Conservation (phyloP, 2,888 invertebrate species). For the Agrotis clavis region DNA sequence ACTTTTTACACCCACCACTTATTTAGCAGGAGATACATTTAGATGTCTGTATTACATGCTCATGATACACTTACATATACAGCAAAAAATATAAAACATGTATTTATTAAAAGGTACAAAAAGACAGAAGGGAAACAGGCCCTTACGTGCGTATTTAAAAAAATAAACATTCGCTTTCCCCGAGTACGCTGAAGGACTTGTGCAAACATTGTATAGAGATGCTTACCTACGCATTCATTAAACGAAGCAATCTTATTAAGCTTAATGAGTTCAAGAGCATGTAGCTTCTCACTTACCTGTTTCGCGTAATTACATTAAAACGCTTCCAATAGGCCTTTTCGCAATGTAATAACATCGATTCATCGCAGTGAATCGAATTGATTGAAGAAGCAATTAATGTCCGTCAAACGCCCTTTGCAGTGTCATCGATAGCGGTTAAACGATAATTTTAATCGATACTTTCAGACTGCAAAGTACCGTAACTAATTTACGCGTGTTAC, state of each 20-base stretch:
- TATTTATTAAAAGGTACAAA: slow-evolving; percentile 43
- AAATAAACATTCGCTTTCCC: slow-evolving; percentile 55
- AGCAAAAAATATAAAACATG: slow-evolving; percentile 39
- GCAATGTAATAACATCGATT: slow-evolving; percentile 68
- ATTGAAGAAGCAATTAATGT: slow-evolving; percentile 72
- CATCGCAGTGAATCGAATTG: slow-evolving; percentile 68
- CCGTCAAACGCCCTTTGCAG: slow-evolving; percentile 65
- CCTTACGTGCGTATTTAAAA: slow-evolving; percentile 45
- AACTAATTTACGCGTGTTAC: slow-evolving; percentile 66
- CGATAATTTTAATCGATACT: slow-evolving; percentile 61
- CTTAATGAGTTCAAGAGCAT: slow-evolving; percentile 62
- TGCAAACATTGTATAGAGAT: slow-evolving; percentile 55
- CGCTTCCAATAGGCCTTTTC: slow-evolving; percentile 66
- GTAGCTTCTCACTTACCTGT: slow-evolving; percentile 51
- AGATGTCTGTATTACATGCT: slow-evolving; percentile 43
- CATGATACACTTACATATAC: slow-evolving; percentile 28
- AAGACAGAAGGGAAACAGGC: slow-evolving; percentile 38
- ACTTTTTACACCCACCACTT: slow-evolving; percentile 59
- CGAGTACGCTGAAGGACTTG: slow-evolving; percentile 41
- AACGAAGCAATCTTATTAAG: slow-evolving; percentile 62
- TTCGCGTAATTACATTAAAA: slow-evolving; percentile 68
- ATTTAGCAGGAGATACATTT: slow-evolving; percentile 52
- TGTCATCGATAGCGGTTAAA: slow-evolving; percentile 63
- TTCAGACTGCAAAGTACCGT: slow-evolving; percentile 56
- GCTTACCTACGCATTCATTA: slow-evolving; percentile 58